Base-by-base conservation (phyloP, 1,140 invertebrate species). In the Procambarus virginalis region DNA sequence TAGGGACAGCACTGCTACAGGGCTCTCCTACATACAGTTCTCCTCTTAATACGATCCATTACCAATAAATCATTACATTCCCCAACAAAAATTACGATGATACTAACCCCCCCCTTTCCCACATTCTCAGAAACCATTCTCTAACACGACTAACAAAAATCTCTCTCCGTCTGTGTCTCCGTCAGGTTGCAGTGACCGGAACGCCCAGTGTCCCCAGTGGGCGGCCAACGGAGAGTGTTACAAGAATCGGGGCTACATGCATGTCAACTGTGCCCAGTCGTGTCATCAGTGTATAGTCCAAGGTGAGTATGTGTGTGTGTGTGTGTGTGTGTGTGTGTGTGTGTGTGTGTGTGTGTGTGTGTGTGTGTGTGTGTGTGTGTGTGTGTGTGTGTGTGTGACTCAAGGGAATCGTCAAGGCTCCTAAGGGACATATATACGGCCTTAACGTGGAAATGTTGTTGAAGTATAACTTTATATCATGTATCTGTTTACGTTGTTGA, bases 221-320 rank as follows among this genome's bases (percentile, higher is more conserved):
- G 91, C 91, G 17, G 2, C 14, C 2, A 5, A 20, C 3, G 91
- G 91, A 20, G 85, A 92, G 60, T 92, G 91, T 48, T 84, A 84
- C 84, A 83, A 80, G 60, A 92, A 92, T 51, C 64, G 70, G 17
- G 91, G 91, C 46, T 92, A 84, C 89, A 92, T 92, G 91, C 60
- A 76, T 20, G 86, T 89, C 84, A 75, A 92, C 84, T 92, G 91
- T 77, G 60, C 86, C 34, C 68, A 80, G 10, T 91, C 91, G 5
- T 92, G 91, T 60, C 84, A 91, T 49, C 88, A 91, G 70, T n/a
- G 91, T 75, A 45, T 88, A 68, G 85, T 91, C 10, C 86, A 83
- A 70, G 91, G 91, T 92, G 58, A 84, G 73, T 73, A 14, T 2
- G 20, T 9, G 75, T 14, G 60, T 64, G 60, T 73, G 73, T 2